Evolutionary conservation across 2,888 invertebrate genomes (phyloP).

Genomic region (Pseudanteris insignis): DNA sequence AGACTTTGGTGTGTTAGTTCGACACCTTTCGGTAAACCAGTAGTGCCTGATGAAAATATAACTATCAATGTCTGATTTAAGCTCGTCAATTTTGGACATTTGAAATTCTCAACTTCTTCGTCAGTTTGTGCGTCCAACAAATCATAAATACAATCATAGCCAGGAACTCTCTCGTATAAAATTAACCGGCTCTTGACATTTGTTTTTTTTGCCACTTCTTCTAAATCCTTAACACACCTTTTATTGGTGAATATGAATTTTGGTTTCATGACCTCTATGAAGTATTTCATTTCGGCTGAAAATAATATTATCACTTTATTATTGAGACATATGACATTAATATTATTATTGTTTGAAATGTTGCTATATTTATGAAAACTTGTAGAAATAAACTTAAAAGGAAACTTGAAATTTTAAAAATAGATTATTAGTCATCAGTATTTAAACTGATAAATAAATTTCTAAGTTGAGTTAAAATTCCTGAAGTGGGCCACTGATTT

Average conservation of each 20-base stretch:
- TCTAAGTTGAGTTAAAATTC: too few species aligned
- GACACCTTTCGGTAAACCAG: conserved; percentile 57
- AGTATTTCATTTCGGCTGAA: conserved; percentile 50
- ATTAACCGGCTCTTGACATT: conserved; percentile 45
- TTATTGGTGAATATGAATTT: conserved; percentile 52
- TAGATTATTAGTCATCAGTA: too few species aligned
- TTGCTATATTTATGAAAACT: too few species aligned
- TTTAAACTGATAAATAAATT: too few species aligned
- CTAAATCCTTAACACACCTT: conserved; percentile 15
- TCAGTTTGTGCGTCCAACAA: conserved; percentile 43
- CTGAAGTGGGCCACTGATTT: too few species aligned
- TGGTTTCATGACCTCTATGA: conserved; percentile 49
- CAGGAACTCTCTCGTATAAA: conserved; percentile 48
- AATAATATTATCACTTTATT: conserved; percentile 10
- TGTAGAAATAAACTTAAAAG: too few species aligned
- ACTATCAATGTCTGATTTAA: conserved; percentile 47
- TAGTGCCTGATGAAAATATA: conserved; percentile 59
- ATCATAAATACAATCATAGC: conserved; percentile 42
- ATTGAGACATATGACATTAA: too few species aligned
- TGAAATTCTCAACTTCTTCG: conserved; percentile 47
- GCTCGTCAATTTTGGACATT: conserved; percentile 36
- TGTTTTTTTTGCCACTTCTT: conserved; percentile 20
- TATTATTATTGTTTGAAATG: not conserved
- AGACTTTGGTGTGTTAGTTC: conserved; percentile 50
- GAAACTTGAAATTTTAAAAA: too few species aligned